A percentile compares a stretch with the other conserved stretches of the same genome.
These are phyloP conservation scores for Gymnosoma rotundatum DNA, from an alignment of 2,888 invertebrate species.

Conservation along the genomic window DNA sequence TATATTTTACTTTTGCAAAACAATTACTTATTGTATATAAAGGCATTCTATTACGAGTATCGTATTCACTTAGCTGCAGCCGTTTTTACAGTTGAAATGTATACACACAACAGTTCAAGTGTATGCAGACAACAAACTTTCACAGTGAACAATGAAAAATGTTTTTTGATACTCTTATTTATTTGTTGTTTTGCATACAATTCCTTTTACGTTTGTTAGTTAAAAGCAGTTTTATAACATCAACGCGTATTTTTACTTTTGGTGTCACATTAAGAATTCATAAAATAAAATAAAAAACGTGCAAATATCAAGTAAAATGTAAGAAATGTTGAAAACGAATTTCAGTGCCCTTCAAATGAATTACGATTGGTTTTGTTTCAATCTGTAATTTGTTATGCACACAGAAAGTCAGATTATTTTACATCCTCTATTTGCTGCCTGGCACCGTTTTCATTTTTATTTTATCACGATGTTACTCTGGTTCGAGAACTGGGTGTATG, in stretches of 20 bases:
- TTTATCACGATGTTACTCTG: too few relatives aligned
- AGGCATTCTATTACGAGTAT: slow-evolving; percentile 27
- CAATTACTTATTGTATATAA: slow-evolving; percentile 6
- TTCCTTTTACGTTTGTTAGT: slow-evolving; percentile 28
- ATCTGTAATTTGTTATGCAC: too few relatives aligned
- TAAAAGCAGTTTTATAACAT: not conserved
- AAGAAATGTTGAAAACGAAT: not conserved
- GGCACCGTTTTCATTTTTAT: too few relatives aligned
- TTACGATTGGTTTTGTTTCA: too few relatives aligned
- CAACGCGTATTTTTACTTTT: slow-evolving; percentile 2
- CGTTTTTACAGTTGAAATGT: slow-evolving; percentile 2
- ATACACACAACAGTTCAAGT: too few relatives aligned
- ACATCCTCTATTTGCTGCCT: too few relatives aligned
- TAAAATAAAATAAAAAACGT: slow-evolving; percentile 4
- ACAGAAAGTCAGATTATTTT: too few relatives aligned
- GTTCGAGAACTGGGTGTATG: too few relatives aligned
- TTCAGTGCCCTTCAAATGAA: not conserved
- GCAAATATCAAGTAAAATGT: not conserved
- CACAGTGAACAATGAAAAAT: not conserved
- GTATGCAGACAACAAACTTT: slow-evolving; percentile 28
- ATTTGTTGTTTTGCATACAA: not conserved
- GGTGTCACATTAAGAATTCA: slow-evolving; percentile 52
- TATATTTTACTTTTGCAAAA: slow-evolving; percentile 2
- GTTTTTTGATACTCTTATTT: not conserved
- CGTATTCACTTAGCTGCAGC: slow-evolving; percentile 2